phyloP scores from a whole-genome alignment of 2,113 vertebrate genomes.

The Bufo bufo region DNA sequence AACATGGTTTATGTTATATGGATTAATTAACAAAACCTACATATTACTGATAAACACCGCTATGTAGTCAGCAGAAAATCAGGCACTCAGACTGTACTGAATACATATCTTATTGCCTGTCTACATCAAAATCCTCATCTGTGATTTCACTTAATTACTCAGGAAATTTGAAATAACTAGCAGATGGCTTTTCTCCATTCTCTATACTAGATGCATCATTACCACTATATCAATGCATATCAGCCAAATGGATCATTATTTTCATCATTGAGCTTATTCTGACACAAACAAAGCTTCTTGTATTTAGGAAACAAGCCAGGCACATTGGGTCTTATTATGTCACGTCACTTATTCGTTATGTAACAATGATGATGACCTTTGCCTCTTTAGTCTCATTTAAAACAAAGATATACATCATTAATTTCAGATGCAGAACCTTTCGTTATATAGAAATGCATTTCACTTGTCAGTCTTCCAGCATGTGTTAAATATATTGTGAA shows the following conservation, averaged over 20 bases:
- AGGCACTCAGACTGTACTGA: background rate
- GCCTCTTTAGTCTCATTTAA: background rate
- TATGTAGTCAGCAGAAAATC: slow-evolving; percentile 24
- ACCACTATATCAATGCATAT: background rate
- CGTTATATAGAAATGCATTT: background rate
- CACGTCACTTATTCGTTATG: background rate
- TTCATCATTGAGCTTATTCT: background rate
- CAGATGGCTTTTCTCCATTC: background rate
- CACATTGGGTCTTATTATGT: slow-evolving; percentile 28
- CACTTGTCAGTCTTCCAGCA: background rate
- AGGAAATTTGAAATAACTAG: slow-evolving; percentile 6
- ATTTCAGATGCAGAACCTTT: background rate
- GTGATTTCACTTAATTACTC: slow-evolving; percentile 11
- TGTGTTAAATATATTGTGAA: background rate
- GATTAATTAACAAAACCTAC: slow-evolving; percentile 11
- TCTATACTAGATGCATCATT: background rate
- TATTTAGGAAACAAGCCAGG: background rate
- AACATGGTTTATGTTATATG: background rate
- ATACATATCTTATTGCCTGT: slow-evolving; percentile 18
- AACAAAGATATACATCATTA: background rate
- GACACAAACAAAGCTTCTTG: background rate
- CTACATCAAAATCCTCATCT: slow-evolving; percentile 20
- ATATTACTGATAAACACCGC: slow-evolving; percentile 15
- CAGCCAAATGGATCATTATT: slow-evolving; percentile 1
- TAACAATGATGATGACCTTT: slow-evolving; percentile 11